Evolutionary conservation across 2,888 invertebrate genomes (phyloP), one percentile per base, ranked within the genome.

Genomic region (Noctuana brunneofusca): DNA sequence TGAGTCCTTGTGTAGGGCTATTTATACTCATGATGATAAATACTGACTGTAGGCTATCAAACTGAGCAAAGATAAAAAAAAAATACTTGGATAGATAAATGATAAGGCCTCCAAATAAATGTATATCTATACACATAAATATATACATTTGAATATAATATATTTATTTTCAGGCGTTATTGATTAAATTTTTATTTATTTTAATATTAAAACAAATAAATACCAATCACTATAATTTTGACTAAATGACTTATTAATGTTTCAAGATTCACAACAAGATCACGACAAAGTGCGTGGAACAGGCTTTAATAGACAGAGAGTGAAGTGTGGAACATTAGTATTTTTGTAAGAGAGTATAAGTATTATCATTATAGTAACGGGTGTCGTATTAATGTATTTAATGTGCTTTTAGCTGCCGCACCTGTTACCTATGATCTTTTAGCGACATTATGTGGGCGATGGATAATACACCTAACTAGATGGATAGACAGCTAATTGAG

Each of bases 271-370:
- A 63, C 70, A 65, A 64, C 58, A 52, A 68, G 67, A 70, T 66
- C 70, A 68, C 66, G 71, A 66, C 46, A 75, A 79, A 76, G 68
- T 83, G 86, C 86, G 75, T 81, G 87, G 87, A 83, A 79, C 78
- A 73, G 84, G 87, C 87, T 87, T 87, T 87, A 87, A 86, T 81
- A 81, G 76, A 67, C 59, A 46, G 12, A 16, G 16, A 27, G 20
- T 30, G 20, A 16, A 14, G 11, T 43, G 18, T 14, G 27, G 27
- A 8, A 27, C 14, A 30, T 50, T 20, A 22, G 35, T 58, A 58
- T 49, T 49, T 58, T 58, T 58, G 49, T 58, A 58, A 49, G 22
- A 16, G 27, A 48, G 6, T 58, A 18, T 24, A 43, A 11, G 16
- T 41, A 18, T 43, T 18, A 43, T 12, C 8, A 49, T 24, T 43